Evolutionary conservation across 2,888 invertebrate species (phyloP).

Genomic region (Choreutis nemorana): DNA sequence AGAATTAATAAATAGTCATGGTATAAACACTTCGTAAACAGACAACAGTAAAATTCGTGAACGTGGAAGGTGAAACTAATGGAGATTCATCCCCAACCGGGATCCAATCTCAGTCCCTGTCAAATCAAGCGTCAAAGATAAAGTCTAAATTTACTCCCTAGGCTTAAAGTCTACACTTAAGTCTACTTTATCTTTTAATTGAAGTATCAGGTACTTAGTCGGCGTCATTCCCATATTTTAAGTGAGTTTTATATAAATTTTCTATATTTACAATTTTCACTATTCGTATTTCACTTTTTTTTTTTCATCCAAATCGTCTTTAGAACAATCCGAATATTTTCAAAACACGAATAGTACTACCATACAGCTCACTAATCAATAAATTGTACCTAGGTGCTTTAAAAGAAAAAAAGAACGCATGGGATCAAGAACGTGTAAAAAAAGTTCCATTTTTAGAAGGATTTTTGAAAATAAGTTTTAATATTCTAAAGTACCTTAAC

Average conservation of each 20-base stretch:
- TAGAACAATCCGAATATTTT: too few species aligned
- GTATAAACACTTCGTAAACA: conserved; percentile 9
- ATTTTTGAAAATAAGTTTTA: too few species aligned
- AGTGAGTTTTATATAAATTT: conserved; percentile 25
- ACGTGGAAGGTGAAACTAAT: conserved; percentile 12
- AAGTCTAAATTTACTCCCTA: conserved; percentile 45
- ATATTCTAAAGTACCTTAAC: too few species aligned
- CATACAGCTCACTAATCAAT: conserved; percentile 22
- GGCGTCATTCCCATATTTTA: conserved; percentile 35
- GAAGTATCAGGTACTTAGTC: conserved; percentile 63
- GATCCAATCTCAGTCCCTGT: conserved; percentile 52
- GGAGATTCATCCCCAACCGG: conserved; percentile 17
- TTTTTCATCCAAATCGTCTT: too few species aligned
- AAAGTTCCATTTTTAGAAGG: too few species aligned
- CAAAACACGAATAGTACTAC: conserved; percentile 13
- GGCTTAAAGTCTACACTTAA: conserved; percentile 49
- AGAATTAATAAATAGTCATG: too few species aligned
- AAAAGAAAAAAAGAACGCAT: too few species aligned
- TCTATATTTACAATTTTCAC: conserved; percentile 36
- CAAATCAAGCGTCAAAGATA: conserved; percentile 50
- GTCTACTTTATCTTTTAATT: conserved; percentile 54
- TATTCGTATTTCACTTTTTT: too few species aligned
- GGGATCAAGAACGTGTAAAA: too few species aligned
- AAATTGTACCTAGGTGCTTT: conserved; percentile 57
- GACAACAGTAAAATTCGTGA: conserved; percentile 43